Evolutionary conservation across 1,140 invertebrate genomes (phyloP).

Genomic region (Trachymyrmex septentrionalis): DNA sequence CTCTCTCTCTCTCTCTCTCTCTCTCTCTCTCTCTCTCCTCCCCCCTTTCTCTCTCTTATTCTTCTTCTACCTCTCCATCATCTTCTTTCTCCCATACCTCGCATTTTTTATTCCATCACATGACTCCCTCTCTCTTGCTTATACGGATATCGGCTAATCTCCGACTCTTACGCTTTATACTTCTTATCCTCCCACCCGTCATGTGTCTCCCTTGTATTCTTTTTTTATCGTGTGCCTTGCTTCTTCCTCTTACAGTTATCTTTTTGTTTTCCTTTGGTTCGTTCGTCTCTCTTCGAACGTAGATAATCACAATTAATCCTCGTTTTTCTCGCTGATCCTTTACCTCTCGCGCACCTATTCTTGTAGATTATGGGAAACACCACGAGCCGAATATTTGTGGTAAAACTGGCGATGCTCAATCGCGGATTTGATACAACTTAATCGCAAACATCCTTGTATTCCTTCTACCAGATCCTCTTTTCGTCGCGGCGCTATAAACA

Average conservation of each 20-base stretch:
- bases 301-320: slow-evolving; percentile 22
- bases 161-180: slow-evolving; percentile 7
- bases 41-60: not conserved
- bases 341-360: not conserved
- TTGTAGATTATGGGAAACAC: slow-evolving; percentile 81
- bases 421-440: slow-evolving; percentile 83
- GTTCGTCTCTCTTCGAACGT: slow-evolving; percentile 43
- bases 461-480: slow-evolving; percentile 41
- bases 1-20: too few relatives aligned
- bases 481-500: slow-evolving; percentile 64
- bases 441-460: slow-evolving; percentile 77
- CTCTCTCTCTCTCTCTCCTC: not conserved
- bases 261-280: not conserved
- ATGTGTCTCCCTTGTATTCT: slow-evolving; percentile 17
- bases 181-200: slow-evolving; percentile 40
- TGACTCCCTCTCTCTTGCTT: not conserved
- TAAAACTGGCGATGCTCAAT: slow-evolving; percentile 80
- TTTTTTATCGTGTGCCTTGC: slow-evolving; percentile 39
- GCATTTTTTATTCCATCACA: slow-evolving; percentile 53
- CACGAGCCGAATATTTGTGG: slow-evolving; percentile 77
- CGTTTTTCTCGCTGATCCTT: slow-evolving; percentile 1
- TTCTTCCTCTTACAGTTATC: slow-evolving; percentile 9
- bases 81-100: not conserved
- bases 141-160: not conserved
- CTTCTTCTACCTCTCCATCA: not conserved